Percentiles rank a stretch among this genome's conserved stretches.
These are phyloP conservation scores for Pogonognathellus flavescens DNA, from an alignment of 1,140 invertebrate species.

Conservation along the genomic window DNA sequence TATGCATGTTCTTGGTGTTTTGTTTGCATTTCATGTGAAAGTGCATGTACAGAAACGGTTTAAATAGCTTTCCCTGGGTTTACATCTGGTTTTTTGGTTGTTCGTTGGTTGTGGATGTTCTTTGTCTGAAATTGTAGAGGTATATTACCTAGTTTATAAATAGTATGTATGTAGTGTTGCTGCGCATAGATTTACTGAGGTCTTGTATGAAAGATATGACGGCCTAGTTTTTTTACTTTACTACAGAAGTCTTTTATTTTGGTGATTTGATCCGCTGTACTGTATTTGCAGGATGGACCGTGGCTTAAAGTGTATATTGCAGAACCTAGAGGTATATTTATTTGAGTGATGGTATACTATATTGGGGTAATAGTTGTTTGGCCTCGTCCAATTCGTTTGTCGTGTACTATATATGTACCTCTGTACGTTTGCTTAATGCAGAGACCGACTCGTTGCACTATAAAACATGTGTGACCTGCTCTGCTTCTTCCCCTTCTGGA, in stretches of 20 bases:
- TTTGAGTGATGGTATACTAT: no score
- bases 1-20: no score
- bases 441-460: neutral
- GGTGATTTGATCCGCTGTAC: no score
- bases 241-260: neutral
- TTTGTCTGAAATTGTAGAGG: neutral
- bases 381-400: neutral
- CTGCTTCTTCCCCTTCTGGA: neutral
- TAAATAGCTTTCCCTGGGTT: neutral
- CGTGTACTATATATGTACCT: no score
- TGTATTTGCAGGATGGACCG: no score
- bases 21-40: neutral
- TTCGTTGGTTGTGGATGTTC: neutral
- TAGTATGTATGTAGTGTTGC: no score
- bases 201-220: constrained; percentile 18
- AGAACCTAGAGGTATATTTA: no score
- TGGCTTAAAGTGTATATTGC: no score
- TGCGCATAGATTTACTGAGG: neutral
- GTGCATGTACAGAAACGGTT: neutral
- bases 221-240: constrained; percentile 27
- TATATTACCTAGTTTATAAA: neutral
- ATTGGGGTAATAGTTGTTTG: neutral
- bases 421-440: neutral
- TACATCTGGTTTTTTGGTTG: neutral
- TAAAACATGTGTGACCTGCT: constrained; percentile 41